Percentiles rank a stretch among this genome's conserved stretches.
phyloP scores from a whole-genome alignment of 2,888 invertebrate species.

The Erebia palarica region DNA sequence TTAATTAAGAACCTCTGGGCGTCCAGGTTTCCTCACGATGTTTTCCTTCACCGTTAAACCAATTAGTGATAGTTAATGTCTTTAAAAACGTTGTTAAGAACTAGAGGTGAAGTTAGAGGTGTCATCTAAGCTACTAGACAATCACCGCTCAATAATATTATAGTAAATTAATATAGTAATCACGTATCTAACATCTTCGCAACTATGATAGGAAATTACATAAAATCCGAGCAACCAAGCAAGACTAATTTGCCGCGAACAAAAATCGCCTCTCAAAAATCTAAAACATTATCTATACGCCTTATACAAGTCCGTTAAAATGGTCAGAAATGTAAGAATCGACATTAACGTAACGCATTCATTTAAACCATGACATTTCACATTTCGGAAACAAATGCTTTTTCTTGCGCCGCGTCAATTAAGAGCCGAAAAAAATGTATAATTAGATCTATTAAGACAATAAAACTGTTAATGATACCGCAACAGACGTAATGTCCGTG shows the following conservation, averaged over 20 bases:
- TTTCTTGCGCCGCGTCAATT: constrained; percentile 79
- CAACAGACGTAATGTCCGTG: constrained; percentile 79
- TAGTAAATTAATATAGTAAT: constrained; percentile 51
- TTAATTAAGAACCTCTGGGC: too few relatives aligned
- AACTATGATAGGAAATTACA: constrained; percentile 64
- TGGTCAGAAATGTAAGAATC: constrained; percentile 39
- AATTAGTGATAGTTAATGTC: too few relatives aligned
- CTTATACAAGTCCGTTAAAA: constrained; percentile 70
- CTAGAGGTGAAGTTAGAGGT: too few relatives aligned
- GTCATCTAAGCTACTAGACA: too few relatives aligned
- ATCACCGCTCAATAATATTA: too few relatives aligned
- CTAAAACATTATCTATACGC: constrained; percentile 69
- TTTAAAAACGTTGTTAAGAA: too few relatives aligned
- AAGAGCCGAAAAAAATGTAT: constrained; percentile 81
- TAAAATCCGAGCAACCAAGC: constrained; percentile 69
- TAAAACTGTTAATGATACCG: constrained; percentile 82
- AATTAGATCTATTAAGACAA: constrained; percentile 82
- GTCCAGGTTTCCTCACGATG: too few relatives aligned
- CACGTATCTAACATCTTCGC: constrained; percentile 37
- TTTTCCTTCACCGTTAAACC: too few relatives aligned
- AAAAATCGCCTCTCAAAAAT: constrained; percentile 68
- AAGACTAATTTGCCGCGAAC: constrained; percentile 76
- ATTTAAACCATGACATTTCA: constrained; percentile 82
- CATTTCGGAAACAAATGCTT: constrained; percentile 80
- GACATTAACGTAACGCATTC: constrained; percentile 79